These are phyloP conservation scores for Zosterops hypoxanthus DNA, from an alignment of 2,113 vertebrate species.

Conservation along the genomic window DNA sequence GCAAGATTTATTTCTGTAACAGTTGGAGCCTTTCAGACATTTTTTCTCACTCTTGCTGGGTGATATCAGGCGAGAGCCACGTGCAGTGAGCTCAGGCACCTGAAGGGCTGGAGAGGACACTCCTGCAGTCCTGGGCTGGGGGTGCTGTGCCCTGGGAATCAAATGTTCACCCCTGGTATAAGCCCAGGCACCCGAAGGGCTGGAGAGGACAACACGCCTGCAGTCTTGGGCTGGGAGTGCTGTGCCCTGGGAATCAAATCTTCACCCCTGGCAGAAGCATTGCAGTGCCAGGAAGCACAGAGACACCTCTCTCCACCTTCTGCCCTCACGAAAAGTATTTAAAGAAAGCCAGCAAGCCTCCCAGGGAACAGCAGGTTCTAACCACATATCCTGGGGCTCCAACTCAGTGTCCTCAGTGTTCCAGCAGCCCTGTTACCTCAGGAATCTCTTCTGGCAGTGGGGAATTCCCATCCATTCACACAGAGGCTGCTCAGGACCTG, in stretches of 20 bases:
- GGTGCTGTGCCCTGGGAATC: neutral
- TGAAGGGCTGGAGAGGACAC: neutral
- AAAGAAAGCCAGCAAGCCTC: neutral
- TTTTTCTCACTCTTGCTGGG: neutral
- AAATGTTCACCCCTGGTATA: neutral
- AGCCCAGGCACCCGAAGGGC: too few species aligned
- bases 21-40: slow-evolving; percentile 13
- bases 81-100: neutral
- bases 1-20: slow-evolving; percentile 42
- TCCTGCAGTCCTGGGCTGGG: neutral
- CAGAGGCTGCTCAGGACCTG: neutral
- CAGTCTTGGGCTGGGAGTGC: neutral
- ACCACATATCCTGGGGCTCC: neutral
- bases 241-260: neutral
- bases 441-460: neutral
- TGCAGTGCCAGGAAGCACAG: neutral
- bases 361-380: neutral
- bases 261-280: neutral
- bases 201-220: too few species aligned
- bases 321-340: neutral
- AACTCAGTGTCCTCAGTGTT: neutral
- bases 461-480: neutral
- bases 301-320: accelerated
- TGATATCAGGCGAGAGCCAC: neutral
- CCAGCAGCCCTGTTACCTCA: neutral